Base-by-base conservation (phyloP, 2,888 invertebrate species). In the Polylopha cassiicola region DNA sequence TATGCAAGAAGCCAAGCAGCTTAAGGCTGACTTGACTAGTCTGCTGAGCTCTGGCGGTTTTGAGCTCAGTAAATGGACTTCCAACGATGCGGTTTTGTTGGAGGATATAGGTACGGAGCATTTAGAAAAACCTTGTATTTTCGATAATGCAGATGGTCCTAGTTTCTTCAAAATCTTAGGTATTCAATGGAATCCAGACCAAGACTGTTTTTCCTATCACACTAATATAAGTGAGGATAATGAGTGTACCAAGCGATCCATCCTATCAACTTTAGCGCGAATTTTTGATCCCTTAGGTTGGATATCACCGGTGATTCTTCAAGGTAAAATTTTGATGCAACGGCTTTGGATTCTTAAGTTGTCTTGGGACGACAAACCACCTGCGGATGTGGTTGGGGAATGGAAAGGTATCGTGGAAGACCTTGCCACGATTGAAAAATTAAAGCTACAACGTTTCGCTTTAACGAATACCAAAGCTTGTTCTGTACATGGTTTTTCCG, bases 61-160 rank as follows among this genome's bases (percentile, higher is more conserved):
- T n/a, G 17, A 28, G 28, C 15, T 28, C 4, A 28, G 16, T 28
- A 28, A 28, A n/a, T 28, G 28, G 28, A 17, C 28, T 8, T 28
- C 28, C 1, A 28, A 16, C 9, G 17, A 17, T 10, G 17, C 16
- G 5, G 28, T 9, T 2, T 5, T 28, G 2, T 9, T 28, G 10
- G 3, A 28, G 16, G 28, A 28, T 10, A 28, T 22, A 22, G 9
- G 9, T 3, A 10, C 6, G 9, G 9, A 22, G 22, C 22, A 22
- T 22, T 22, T 22, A 5, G 22, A 22, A 10, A 22, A 22, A 8
- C 22, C 22, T 22, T 10, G 22, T 1, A 22, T 22, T 9, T 22
- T 22, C 5, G 22, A 22, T 8, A 8, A 22, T 8, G 22, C 9
- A 10, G 22, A 22, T 8, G 10, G n/a, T 8, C 1, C 8, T 1